These are phyloP conservation scores for Lordiphosa fenestrarum DNA, from an alignment of 2,888 invertebrate genomes.

Conservation along the genomic window DNA sequence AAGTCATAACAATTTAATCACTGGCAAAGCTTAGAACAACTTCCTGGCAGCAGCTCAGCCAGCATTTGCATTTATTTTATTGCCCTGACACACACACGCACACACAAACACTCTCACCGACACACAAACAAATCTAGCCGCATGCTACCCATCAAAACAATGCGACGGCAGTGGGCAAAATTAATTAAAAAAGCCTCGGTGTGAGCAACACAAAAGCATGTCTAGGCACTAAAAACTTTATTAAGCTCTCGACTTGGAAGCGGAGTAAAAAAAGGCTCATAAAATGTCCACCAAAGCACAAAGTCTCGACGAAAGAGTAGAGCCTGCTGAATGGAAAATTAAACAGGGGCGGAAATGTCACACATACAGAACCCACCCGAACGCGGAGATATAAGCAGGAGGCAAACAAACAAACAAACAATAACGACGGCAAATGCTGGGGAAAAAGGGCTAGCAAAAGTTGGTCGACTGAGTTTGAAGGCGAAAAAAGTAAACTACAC, in stretches of 20 bases:
- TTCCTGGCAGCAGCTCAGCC: conserved; percentile 27
- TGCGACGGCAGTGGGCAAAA: conserved; percentile 57
- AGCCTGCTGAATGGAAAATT: conserved; percentile 61
- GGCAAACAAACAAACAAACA: conserved; percentile 60
- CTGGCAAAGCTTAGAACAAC: conserved; percentile 46
- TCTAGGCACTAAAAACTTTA: conserved; percentile 75
- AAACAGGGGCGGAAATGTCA: conserved; percentile 71
- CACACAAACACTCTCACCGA: conserved; percentile 10
- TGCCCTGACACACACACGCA: conserved; percentile 33
- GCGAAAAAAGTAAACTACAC: conserved; percentile 62
- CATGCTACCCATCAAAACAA: conserved; percentile 41
- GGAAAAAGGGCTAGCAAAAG: conserved; percentile 63
- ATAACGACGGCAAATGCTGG: conserved; percentile 62
- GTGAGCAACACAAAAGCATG: conserved; percentile 62
- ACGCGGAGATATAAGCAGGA: conserved; percentile 43
- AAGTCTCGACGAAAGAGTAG: conserved; percentile 33
- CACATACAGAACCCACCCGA: conserved; percentile 59
- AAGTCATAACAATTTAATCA: conserved; percentile 64
- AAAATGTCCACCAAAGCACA: conserved; percentile 56
- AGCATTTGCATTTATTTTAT: conserved; percentile 57
- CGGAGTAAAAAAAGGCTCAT: conserved; percentile 60
- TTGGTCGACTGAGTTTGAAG: conserved; percentile 33
- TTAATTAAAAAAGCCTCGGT: conserved; percentile 59
- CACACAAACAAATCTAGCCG: conserved; percentile 16
- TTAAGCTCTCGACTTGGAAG: conserved; percentile 56